Evolutionary conservation across 2,888 invertebrate species (phyloP), one percentile per base, ranked within the genome.

Genomic region (Crepidodera aurea): DNA sequence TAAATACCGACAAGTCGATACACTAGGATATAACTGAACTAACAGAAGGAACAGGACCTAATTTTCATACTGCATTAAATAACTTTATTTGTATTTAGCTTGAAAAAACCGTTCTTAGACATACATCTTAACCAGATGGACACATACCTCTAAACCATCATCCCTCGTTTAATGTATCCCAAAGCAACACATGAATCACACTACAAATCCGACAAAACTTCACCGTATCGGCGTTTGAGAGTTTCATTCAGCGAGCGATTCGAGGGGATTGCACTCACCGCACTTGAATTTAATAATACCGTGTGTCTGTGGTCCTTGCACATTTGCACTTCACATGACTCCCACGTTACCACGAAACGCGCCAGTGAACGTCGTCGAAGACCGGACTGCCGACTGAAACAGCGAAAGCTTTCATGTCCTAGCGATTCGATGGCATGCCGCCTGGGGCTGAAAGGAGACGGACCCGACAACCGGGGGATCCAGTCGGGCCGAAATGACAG

Each of bases 341-440:
- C 54, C 54, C 54, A 54, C 54, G 39, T 37, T 15, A 19, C 29
- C 19, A 16, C 16, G 22, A 54, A 27, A 54, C 32, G 29, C 29
- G 22, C 29, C 27, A 40, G 39, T 32, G 37, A 51, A 32, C 51
- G 51, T 51, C 39, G 51, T 22, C 29, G 40, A 53, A 39, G 40
- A 54, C 54, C 40, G 32, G 32, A 25, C 54, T 5, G 15, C 39
- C 37, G 53, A 40, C 54, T 51, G 54, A 54, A 54, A 44, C 54
- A 15, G 44, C 54, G 54, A 54, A 54, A 54, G 40, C 42, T 54
- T 25, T 27, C 54, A 42, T 27, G 54, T 54, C 42, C 54, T 54
- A 15, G 42, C 54, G 40, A 39, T 54, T 16, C 12, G 39, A 39
- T 22, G 42, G 44, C 22, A 44, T 25, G 19, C 44, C 19, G 42